Evolutionary conservation across 2,888 invertebrate genomes (phyloP), one percentile per base, ranked within the genome.

Genomic region (Mythimna impura): DNA sequence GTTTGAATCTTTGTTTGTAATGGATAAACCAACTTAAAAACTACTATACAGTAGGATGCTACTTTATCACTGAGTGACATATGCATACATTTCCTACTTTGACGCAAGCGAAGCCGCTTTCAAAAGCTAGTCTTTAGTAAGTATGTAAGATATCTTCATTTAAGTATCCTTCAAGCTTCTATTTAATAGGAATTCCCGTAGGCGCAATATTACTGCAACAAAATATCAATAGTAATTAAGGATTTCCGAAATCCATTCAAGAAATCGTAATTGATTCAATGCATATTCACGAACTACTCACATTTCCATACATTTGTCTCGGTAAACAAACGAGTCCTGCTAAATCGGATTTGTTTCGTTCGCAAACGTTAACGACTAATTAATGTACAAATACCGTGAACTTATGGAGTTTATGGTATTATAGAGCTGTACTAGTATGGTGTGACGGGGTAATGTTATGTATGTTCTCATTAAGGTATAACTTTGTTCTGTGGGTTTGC

Each of bases 201-300:
- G 80, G 80, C 65, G 70, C 54, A 67, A 66, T 58, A 79, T 61
- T 64, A 60, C 66, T 25, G 62, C 65, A 71, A 66, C 60, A 67
- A 54, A 82, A 78, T 82, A 74, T 78, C 74, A 74, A 67, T 78
- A 69, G 74, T 74, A 78, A 82, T 81, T 82, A 68, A 78, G 79
- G 70, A 81, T 81, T 74, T 81, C 80, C 82, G 36, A 82, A 82
- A 74, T 71, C 71, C 79, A 81, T 81, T 74, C 79, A 82, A 74
- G 79, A 66, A 78, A 57, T 71, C 54, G 43, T 82, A 81, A 82
- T 82, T 63, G 73, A 78, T 73, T 70, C 55, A 68, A 78, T 78
- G 82, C 79, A 82, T 81, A 78, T 71, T 80, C 73, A 67, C 67
- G n/a, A 58, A 67, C 58, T 54, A 64, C 34, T 61, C 20, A 73